Conservation (phyloP, 2,797 vertebrate species). For the Melanotaenia nigrans region DNA sequence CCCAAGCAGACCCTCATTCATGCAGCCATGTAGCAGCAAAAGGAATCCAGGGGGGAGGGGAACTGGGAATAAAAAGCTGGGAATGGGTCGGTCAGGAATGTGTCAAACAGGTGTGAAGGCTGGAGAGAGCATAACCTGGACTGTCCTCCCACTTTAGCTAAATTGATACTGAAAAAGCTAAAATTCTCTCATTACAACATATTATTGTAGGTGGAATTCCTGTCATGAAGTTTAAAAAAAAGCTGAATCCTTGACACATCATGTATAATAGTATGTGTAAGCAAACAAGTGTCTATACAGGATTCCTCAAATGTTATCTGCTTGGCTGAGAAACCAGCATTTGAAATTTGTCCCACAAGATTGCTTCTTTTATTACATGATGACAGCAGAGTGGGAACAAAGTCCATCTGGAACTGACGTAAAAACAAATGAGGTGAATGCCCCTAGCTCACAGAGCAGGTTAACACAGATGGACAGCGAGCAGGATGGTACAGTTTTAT, state of each 20-base stretch:
- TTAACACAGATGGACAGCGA: background rate
- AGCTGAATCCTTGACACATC: background rate
- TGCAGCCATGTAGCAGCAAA: slow-evolving; percentile 29
- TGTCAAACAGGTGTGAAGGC: slow-evolving; percentile 57
- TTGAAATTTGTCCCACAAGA: background rate
- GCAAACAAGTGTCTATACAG: background rate
- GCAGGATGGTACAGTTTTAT: background rate
- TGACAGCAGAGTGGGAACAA: slow-evolving; percentile 55
- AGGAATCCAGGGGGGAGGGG: background rate
- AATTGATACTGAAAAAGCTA: background rate
- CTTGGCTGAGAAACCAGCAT: background rate
- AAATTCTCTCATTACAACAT: background rate
- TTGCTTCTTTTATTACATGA: slow-evolving; percentile 12
- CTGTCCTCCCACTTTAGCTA: background rate
- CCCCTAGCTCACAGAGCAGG: slow-evolving; percentile 6
- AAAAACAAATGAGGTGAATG: slow-evolving; percentile 41
- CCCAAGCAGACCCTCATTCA: slow-evolving; percentile 30
- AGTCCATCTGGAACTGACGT: slow-evolving; percentile 54
- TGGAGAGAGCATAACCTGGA: background rate
- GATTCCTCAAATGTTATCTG: background rate
- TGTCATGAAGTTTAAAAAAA: background rate
- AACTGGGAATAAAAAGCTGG: background rate
- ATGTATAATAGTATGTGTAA: background rate
- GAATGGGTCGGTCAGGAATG: slow-evolving; percentile 32
- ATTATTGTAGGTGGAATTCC: background rate